Evolutionary conservation across 2,888 invertebrate species (phyloP).

Genomic region (Cephus spinipes): DNA sequence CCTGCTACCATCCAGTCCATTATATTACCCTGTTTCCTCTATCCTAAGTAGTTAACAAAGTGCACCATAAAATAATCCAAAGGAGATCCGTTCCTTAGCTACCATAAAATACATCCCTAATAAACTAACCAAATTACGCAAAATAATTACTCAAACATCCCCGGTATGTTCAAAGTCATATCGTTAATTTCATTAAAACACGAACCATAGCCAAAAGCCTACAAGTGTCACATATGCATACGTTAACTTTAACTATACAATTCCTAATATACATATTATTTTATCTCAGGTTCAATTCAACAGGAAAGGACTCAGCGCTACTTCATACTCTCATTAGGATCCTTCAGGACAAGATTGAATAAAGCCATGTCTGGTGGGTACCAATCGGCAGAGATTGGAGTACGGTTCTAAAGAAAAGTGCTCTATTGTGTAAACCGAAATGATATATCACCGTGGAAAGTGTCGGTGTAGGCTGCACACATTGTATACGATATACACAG

Average conservation of each 20-base stretch:
- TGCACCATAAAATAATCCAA: neutral
- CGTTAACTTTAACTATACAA: neutral
- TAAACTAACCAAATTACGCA: neutral
- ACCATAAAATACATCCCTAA: neutral
- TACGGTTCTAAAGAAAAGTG: neutral
- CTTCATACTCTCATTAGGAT: neutral
- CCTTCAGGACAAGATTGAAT: neutral
- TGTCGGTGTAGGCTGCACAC: conserved; percentile 22
- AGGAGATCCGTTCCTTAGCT: neutral
- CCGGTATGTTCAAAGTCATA: neutral
- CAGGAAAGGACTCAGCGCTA: neutral
- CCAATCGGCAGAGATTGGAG: neutral
- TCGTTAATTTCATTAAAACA: neutral
- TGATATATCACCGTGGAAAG: conserved; percentile 50
- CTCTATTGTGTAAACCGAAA: conserved; percentile 26
- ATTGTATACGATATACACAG: neutral
- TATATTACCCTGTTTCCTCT: neutral
- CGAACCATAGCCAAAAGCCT: neutral
- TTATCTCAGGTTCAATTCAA: neutral
- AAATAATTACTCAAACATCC: neutral
- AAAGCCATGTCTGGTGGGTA: neutral
- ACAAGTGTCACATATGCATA: neutral
- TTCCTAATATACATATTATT: neutral
- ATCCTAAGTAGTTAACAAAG: neutral
- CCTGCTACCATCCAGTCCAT: neutral